Evolutionary conservation across 2,797 vertebrate genomes (phyloP).

Genomic region (Pseudochirops cupreus): DNA sequence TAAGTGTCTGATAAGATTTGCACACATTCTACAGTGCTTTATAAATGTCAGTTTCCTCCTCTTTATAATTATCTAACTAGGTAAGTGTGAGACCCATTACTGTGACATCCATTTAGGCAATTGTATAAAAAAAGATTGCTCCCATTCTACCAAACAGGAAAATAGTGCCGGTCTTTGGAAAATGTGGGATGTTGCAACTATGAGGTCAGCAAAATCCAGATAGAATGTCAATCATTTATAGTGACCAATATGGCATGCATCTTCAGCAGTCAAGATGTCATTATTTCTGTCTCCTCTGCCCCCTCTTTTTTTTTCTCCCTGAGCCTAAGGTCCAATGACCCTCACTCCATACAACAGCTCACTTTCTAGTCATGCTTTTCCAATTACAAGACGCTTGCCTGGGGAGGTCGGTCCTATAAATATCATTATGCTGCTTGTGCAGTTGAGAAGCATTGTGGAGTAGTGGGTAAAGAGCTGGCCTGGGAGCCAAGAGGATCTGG

Average conservation of each 20-base stretch:
- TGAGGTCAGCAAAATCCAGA: not conserved
- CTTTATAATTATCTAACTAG: conserved; percentile 21
- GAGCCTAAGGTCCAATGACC: conserved; percentile 31
- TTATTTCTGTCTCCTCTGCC: not conserved
- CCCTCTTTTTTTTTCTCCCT: not conserved
- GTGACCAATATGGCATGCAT: not conserved
- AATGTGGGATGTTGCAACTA: conserved; percentile 27
- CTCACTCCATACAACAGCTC: not conserved
- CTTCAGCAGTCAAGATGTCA: conserved; percentile 19
- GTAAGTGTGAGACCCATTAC: not conserved
- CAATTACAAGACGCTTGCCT: not conserved
- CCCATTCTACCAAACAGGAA: conserved; percentile 32
- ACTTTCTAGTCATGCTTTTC: not conserved
- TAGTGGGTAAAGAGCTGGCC: not conserved
- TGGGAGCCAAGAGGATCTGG: not conserved
- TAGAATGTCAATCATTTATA: conserved; percentile 31
- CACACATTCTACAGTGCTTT: not conserved
- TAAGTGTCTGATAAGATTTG: not conserved
- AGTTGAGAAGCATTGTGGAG: not conserved
- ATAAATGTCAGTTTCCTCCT: not conserved
- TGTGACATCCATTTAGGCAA: not conserved
- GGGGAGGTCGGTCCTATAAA: not conserved
- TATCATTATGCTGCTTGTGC: not conserved
- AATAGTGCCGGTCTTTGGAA: conserved; percentile 16
- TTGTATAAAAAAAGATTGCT: not conserved